Evolutionary conservation across 2,797 vertebrate genomes (phyloP).

Genomic region (Peromyscus eremicus): DNA sequence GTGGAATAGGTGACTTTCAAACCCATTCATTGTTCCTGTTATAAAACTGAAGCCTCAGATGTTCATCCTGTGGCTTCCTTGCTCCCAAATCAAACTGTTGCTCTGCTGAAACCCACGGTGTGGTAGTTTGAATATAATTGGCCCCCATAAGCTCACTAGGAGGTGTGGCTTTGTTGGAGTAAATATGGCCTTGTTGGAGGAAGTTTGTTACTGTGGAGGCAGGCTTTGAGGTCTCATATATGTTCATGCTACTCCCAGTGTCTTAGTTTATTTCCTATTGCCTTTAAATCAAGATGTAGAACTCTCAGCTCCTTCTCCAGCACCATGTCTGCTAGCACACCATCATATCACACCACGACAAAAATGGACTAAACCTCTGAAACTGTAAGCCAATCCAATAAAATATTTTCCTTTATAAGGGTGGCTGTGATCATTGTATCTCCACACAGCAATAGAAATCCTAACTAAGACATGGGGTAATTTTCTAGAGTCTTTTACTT

Average conservation of each 20-base stretch:
- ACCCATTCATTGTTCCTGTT: conserved; percentile 6
- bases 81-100: conserved; percentile 46
- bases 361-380: neutral
- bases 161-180: neutral
- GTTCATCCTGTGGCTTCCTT: neutral
- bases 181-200: neutral
- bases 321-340: neutral
- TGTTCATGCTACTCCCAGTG: neutral
- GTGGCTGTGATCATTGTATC: neutral
- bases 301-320: neutral
- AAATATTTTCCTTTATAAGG: neutral
- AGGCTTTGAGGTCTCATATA: neutral
- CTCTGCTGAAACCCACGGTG: neutral
- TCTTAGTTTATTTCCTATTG: neutral
- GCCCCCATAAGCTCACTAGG: neutral
- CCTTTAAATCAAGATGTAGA: too few species aligned
- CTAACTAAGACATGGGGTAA: neutral
- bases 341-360: neutral
- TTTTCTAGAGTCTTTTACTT: conserved; percentile 32
- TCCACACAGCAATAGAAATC: neutral
- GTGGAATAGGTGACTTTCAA: neutral
- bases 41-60: conserved; percentile 14
- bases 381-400: neutral
- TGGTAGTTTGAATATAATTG: neutral
- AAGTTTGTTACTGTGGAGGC: neutral